Base-by-base conservation (phyloP, 2,113 vertebrate genomes). In the Festucalex cinctus region DNA sequence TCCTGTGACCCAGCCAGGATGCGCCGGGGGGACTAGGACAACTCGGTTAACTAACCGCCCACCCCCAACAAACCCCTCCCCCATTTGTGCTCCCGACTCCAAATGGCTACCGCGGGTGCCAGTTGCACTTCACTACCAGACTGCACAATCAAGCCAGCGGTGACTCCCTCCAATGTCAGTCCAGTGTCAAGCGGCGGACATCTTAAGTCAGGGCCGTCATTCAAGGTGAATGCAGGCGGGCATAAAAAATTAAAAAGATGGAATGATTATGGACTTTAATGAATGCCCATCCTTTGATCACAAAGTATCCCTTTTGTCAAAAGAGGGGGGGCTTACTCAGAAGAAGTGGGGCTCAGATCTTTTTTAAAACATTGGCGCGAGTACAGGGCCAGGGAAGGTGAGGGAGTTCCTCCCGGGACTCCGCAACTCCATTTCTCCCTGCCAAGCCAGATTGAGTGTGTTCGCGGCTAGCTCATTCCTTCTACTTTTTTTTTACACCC, bases 391-490 rank as follows among this genome's bases (percentile, higher is more conserved):
- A 70, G 51, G 71, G 77, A 83, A 86, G 85, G 86, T 85, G 85
- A 87, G 70, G 64, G 85, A 85, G 74, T 72, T 86, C 77, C 87
- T 80, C 81, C 46, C 68, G 83, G 89, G 89, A 89, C 83, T 80
- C 82, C 65, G 69, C 70, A 83, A 88, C 85, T 90, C 83, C 17
- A 86, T 89, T 88, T 89, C 87, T 88, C 87, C 70, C 85, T 86
- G 86, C 79, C 84, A 88, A 84, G 85, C 64, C 82, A 83, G 85
- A 90, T 90, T 85, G 85, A 90, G 84, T 85, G 86, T 80, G 74
- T 82, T 85, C 86, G 86, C 68, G 75, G 69, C 81, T 75, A 78
- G 76, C 83, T 89, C 87, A 90, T 88, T 81, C 78, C 79, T 85
- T 75, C 84, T 78, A 81, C 83, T 83, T 83, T 54, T 86, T 83